A percentile compares a stretch with the other conserved stretches of the same genome.
These are phyloP conservation scores for Nipponia nippon DNA, from an alignment of 2,113 vertebrate genomes.

Conservation along the genomic window DNA sequence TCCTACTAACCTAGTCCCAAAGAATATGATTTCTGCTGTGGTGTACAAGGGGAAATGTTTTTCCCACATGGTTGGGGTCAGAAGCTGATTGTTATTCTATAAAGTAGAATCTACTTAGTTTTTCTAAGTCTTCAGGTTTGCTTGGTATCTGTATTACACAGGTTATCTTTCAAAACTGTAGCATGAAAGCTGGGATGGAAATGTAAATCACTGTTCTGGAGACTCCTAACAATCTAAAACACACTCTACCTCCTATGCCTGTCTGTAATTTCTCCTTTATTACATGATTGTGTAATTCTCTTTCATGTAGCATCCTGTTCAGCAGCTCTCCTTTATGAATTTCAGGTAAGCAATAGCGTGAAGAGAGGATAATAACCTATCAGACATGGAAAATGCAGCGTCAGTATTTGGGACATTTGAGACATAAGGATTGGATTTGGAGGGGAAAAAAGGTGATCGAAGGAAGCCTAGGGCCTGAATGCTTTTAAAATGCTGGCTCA, in stretches of 20 bases:
- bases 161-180: background rate
- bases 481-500: background rate
- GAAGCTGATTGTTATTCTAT: background rate
- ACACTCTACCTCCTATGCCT: background rate
- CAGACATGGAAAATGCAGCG: background rate
- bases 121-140: background rate
- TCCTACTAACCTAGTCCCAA: background rate
- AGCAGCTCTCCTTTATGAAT: background rate
- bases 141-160: background rate
- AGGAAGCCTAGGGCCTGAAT: background rate
- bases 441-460: background rate
- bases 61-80: rapidly evolving
- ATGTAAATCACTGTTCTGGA: background rate
- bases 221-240: background rate
- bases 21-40: background rate
- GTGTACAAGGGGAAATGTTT: rapidly evolving
- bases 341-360: background rate
- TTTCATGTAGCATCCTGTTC: background rate
- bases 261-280: background rate
- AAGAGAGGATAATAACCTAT: background rate
- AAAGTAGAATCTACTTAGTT: background rate
- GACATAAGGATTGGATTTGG: background rate
- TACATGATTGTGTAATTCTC: rapidly evolving
- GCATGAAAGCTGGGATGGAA: background rate
- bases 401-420: background rate